Percentiles rank a stretch among this genome's conserved stretches.
Conservation (phyloP, 1,140 invertebrate species). For the Caenorhabditis latens region DNA sequence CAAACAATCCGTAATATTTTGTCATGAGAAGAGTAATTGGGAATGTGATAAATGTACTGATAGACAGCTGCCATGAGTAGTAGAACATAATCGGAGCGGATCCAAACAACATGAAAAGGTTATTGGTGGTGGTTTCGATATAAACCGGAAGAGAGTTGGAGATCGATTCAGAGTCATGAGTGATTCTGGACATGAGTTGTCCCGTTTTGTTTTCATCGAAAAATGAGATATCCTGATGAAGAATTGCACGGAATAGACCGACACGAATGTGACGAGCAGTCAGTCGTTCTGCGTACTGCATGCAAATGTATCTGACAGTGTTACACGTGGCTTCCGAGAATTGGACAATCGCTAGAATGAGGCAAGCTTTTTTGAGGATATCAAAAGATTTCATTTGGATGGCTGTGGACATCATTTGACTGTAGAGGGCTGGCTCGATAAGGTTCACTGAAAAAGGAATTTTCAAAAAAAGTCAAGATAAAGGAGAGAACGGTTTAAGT, state of each 20-base stretch:
- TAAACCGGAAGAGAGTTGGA: slow-evolving; percentile 48
- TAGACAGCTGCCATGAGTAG: slow-evolving; percentile 19
- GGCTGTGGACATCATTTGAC: slow-evolving; percentile 39
- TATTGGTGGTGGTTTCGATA: slow-evolving; percentile 35
- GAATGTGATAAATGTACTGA: slow-evolving; percentile 44
- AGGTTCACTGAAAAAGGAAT: slow-evolving; percentile 23
- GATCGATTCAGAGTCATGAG: slow-evolving; percentile 26
- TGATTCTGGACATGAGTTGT: slow-evolving; percentile 29
- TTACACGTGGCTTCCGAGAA: slow-evolving; percentile 15
- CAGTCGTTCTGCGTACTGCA: slow-evolving; percentile 27
- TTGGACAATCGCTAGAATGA: slow-evolving; percentile 13
- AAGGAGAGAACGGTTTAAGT: too few species aligned
- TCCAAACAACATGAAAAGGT: slow-evolving; percentile 39
- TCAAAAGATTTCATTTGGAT: slow-evolving; percentile 38
- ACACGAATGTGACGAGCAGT: slow-evolving; percentile 30
- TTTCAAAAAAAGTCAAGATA: neutral
- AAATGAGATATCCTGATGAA: slow-evolving; percentile 30
- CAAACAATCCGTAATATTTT: slow-evolving; percentile 19
- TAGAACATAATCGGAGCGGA: slow-evolving; percentile 46
- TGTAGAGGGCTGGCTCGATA: slow-evolving; percentile 15
- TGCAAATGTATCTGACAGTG: slow-evolving; percentile 42
- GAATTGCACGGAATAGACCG: neutral
- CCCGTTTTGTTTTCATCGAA: slow-evolving; percentile 48
- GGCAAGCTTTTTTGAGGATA: slow-evolving; percentile 25
- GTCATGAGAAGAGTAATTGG: slow-evolving; percentile 25